These are phyloP conservation scores for Fissipunctia ypsillon DNA, from an alignment of 2,888 invertebrate genomes.

Conservation along the genomic window DNA sequence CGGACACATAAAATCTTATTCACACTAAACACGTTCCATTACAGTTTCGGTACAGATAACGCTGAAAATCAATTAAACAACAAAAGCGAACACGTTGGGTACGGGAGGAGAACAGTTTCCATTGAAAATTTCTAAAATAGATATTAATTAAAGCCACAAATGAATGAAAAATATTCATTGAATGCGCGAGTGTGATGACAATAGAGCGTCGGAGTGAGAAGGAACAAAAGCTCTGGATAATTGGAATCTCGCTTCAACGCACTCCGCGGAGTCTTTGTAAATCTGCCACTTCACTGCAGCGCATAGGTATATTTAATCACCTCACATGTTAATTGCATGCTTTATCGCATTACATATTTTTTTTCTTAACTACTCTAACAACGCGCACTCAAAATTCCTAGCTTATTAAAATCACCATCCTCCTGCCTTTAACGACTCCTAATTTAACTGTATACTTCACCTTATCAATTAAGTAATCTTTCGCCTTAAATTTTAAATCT, in stretches of 20 bases:
- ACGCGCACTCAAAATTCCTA: not conserved
- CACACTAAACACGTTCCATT: constrained; percentile 55
- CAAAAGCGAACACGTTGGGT: constrained; percentile 61
- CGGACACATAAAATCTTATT: constrained; percentile 51
- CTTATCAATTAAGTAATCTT: not conserved
- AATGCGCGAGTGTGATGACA: constrained; percentile 68
- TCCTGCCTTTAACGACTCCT: too few species aligned
- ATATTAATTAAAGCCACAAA: constrained; percentile 70
- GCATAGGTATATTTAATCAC: constrained; percentile 8
- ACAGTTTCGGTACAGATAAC: constrained; percentile 58
- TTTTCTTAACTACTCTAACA: not conserved
- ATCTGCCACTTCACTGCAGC: constrained; percentile 21
- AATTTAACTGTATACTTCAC: too few species aligned
- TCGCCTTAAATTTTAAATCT: not conserved
- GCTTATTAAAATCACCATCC: too few species aligned
- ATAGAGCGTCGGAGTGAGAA: constrained; percentile 56
- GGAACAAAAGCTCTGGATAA: constrained; percentile 71
- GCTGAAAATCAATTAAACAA: constrained; percentile 68
- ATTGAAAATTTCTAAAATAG: constrained; percentile 66
- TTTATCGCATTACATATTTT: too few species aligned
- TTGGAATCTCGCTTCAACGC: constrained; percentile 70
- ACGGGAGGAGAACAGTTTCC: constrained; percentile 64
- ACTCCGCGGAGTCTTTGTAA: constrained; percentile 60
- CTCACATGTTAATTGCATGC: constrained; percentile 16
- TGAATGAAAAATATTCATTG: constrained; percentile 71